phyloP scores from a whole-genome alignment of 2,797 vertebrate genomes.

The Takifugu rubripes region DNA sequence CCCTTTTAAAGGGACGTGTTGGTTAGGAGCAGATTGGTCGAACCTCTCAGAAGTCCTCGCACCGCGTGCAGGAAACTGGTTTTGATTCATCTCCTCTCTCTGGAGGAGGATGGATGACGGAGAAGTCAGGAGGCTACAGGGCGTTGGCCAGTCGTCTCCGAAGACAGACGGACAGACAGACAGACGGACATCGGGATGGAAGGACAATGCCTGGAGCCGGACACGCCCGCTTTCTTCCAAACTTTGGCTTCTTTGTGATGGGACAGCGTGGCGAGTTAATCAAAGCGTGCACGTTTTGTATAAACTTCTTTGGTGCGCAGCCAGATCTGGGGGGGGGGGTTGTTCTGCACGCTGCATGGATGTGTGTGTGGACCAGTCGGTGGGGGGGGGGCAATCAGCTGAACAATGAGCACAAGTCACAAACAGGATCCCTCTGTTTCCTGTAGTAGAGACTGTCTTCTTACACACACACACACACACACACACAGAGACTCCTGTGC shows the following conservation, averaged over 20 bases:
- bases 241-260: slow-evolving; percentile 37
- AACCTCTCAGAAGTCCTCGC: too few relatives aligned
- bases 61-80: too few relatives aligned
- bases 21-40: too few relatives aligned
- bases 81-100: too few relatives aligned
- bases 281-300: slow-evolving; percentile 32
- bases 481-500: slow-evolving; percentile 26
- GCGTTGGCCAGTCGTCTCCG: slow-evolving; percentile 21
- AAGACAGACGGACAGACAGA: neutral
- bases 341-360: slow-evolving; percentile 29
- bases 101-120: neutral
- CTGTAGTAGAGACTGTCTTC: slow-evolving; percentile 66
- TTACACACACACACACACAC: slow-evolving; percentile 35
- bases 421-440: slow-evolving; percentile 84
- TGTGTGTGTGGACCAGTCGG: slow-evolving; percentile 16
- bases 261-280: slow-evolving; percentile 35
- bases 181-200: slow-evolving; percentile 24
- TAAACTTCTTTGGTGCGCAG: slow-evolving; percentile 36
- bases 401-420: slow-evolving; percentile 74
- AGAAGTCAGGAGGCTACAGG: slow-evolving; percentile 20
- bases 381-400: slow-evolving; percentile 42
- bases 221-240: slow-evolving; percentile 33
- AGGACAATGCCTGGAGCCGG: slow-evolving; percentile 34
- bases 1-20: too few relatives aligned
- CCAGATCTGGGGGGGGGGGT: slow-evolving; percentile 30